Conservation (phyloP, 2,113 vertebrate genomes). For the Callionymus lyra region DNA sequence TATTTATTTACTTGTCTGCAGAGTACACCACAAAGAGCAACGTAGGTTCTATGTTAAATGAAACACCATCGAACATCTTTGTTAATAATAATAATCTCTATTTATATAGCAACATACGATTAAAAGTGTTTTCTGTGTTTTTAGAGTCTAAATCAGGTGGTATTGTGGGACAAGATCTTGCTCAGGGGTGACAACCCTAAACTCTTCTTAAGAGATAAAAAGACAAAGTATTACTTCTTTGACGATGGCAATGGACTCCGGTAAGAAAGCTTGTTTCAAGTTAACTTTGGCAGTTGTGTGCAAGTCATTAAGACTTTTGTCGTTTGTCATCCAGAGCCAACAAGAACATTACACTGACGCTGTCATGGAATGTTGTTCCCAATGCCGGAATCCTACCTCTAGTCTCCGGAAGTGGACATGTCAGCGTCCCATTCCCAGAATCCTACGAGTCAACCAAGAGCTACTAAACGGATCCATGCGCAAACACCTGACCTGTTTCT, state of each 20-base stretch:
- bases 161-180: conserved; percentile 96
- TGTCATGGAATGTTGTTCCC: conserved; percentile 98
- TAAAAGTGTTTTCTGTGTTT: conserved; percentile 10
- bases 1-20: conserved; percentile 94
- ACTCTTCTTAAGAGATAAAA: conserved; percentile 83
- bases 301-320: no score
- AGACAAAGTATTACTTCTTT: conserved; percentile 97
- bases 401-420: conserved; percentile 84
- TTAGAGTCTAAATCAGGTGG: conserved; percentile 92
- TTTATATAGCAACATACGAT: no score
- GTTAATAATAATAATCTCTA: no score
- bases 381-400: conserved; percentile 95
- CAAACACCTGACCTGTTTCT: no score
- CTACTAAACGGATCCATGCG: conserved; percentile 80
- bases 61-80: neutral
- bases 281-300: no score
- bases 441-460: conserved; percentile 83
- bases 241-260: conserved; percentile 96
- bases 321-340: conserved; percentile 74
- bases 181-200: conserved; percentile 86
- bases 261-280: no score
- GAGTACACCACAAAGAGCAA: conserved; percentile 94
- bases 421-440: conserved; percentile 89
- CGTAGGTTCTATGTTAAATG: conserved; percentile 63
- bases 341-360: conserved; percentile 88